Evolutionary conservation across 2,797 vertebrate species (phyloP), one percentile per base, ranked within the genome.

Genomic region (Pampus argenteus): DNA sequence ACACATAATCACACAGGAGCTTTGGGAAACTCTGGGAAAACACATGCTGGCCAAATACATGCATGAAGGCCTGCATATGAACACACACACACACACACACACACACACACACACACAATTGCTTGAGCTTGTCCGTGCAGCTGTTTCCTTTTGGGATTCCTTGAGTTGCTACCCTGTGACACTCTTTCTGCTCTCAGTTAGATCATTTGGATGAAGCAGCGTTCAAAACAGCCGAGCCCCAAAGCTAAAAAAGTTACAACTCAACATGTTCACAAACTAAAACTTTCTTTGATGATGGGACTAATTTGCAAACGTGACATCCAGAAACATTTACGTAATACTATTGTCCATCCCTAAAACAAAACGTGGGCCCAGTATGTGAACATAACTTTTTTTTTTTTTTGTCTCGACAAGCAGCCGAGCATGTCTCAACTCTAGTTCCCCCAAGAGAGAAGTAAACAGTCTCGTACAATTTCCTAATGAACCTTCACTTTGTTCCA

Each of bases 101-200:
- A 66, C 66, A 60, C 65, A 59, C 76, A 50, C 76, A 76, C 63
- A 57, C 48, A 63, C 63, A 71, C 54, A 50, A 15, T 69, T n/a
- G 20, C 61, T 29, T n/a, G 15, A 56, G 75, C 62, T 64, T 57
- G 75, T 66, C 82, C 72, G 49, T 76, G 83, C 91, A 92, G 91
- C 91, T 92, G 91, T 91, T 89, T 88, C 83, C 85, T 86, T 85
- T 60, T 64, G 82, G 84, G 81, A 92, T 90, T 91, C 85, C 84
- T 87, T 31, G 62, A 88, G 84, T 82, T 74, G 86, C 83, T 89
- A 60, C 87, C 69, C 73, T 40, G 78, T 78, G 85, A 90, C 89
- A 78, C 84, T 80, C 78, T 73, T 65, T 73, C 82, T 63, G 69
- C 74, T 86, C 86, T 81, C 89, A 71, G 74, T 83, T 64, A 76